Evolutionary conservation across 2,113 vertebrate species (phyloP), one percentile per base, ranked within the genome.

Genomic region (Epinephelus fuscoguttatus): DNA sequence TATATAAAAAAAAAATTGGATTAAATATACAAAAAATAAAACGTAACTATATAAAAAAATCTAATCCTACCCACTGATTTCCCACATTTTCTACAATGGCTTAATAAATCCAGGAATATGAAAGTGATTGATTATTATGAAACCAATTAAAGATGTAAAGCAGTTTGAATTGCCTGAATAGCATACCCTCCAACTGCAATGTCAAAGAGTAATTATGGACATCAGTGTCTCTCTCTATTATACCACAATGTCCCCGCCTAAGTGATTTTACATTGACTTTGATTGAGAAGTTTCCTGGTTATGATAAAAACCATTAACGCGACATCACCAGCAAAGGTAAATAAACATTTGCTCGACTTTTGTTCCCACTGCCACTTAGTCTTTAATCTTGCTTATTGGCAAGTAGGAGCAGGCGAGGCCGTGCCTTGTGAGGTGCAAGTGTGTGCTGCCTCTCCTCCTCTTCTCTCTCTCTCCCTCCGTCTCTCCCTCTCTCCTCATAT

Each of bases 401-500:
- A 93, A 92, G 87, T 90, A 91, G 84, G 33, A 91, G 91, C 82
- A 69, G 83, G 77, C 86, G 55, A 86, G 92, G 92, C 87, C 76
- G 49, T 89, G 93, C 86, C 86, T 92, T 60, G 76, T 72, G 93
- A 92, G 93, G 92, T 93, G 92, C 92, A 90, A 92, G 92, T 89
- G 91, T 55, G 85, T 76, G 83, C 82, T 88, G 78, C 88, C 84
- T 85, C 81, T 94, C 71, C 82, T 89, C 75, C 73, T 37, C 33
- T 37, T 82, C 70, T 77, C 86, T 79, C 86, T 81, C 78, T 70
- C 0, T 23, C 40, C 23, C 40, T 67, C 45, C 45, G 53, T 57
- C 72, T 23, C 70, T 93, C 91, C 94, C 91, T 89, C 84, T 85
- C 81, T 78, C 89, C 96, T 95, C 90, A 91, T 96, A 96, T 96